phyloP scores from a whole-genome alignment of 2,113 vertebrate species.

The Notothenia rossii region DNA sequence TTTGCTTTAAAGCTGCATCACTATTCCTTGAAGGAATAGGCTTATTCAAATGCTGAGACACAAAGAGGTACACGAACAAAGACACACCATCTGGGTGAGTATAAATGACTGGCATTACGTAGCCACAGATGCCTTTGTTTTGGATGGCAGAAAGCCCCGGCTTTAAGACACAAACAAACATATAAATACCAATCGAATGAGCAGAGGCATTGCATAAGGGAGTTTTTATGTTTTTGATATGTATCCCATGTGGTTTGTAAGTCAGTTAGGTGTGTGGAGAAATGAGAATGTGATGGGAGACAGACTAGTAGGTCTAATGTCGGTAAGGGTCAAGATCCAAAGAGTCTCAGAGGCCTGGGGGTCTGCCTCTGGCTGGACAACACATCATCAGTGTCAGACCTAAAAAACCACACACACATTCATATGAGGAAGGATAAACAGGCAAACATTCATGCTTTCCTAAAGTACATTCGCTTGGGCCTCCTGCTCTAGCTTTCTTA shows the following conservation, averaged over 20 bases:
- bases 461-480: background rate
- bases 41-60: constrained; percentile 16
- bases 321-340: constrained; percentile 32
- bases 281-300: constrained; percentile 34
- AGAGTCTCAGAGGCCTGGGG: constrained; percentile 19
- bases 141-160: background rate
- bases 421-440: background rate
- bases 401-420: background rate
- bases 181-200: constrained; percentile 7
- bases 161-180: constrained; percentile 16
- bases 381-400: constrained; percentile 68
- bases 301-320: constrained; percentile 6
- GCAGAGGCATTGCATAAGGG: background rate
- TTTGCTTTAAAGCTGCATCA: background rate
- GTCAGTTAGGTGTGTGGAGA: constrained; percentile 21
- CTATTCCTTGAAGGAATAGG: constrained; percentile 6
- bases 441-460: background rate
- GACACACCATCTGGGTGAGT: constrained; percentile 65
- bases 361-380: constrained; percentile 38
- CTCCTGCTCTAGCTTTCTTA: constrained; percentile 36
- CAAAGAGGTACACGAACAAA: constrained; percentile 36
- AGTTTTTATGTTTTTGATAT: constrained; percentile 20
- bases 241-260: constrained; percentile 9
- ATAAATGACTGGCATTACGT: constrained; percentile 57
- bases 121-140: constrained; percentile 63